Evolutionary conservation across 2,113 vertebrate genomes (phyloP).

Genomic region (Andinoacara biseriatus): DNA sequence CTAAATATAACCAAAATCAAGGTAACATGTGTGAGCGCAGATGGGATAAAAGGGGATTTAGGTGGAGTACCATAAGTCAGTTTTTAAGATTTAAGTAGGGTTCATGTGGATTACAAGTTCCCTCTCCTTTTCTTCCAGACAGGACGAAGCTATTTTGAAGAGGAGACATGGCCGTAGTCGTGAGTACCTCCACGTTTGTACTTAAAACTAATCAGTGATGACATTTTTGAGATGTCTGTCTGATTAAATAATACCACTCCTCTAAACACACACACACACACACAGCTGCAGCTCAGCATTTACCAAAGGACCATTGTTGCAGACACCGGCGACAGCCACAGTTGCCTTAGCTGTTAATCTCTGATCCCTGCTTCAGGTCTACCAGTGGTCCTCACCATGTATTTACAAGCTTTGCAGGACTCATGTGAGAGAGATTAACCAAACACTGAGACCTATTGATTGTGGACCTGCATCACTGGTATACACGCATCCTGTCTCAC

Average conservation of each 20-base stretch:
- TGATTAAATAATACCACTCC: background rate
- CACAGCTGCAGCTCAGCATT: conserved; percentile 40
- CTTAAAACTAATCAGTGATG: background rate
- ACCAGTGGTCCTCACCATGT: conserved; percentile 9
- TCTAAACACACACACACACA: no score
- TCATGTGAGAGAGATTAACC: conserved; percentile 80
- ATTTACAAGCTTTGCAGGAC: conserved; percentile 65
- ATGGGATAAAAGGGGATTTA: conserved; percentile 45
- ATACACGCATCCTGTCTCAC: conserved; percentile 7
- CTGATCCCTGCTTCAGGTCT: conserved; percentile 46
- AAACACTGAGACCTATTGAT: conserved; percentile 75
- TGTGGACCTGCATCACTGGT: background rate
- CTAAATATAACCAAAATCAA: conserved; percentile 52
- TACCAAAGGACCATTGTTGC: conserved; percentile 42
- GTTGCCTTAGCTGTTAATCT: conserved; percentile 65
- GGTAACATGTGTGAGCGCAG: background rate
- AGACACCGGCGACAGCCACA: conserved; percentile 12
- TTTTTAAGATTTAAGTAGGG: conserved; percentile 23
- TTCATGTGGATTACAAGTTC: conserved; percentile 2
- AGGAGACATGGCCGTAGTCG: conserved; percentile 79
- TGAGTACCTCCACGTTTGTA: conserved; percentile 60
- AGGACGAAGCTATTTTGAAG: conserved; percentile 33
- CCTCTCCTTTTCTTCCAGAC: conserved; percentile 30
- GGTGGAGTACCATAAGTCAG: conserved; percentile 9
- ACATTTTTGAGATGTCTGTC: background rate